These are phyloP conservation scores for Aradus depressus DNA, from an alignment of 2,888 invertebrate genomes.

Conservation along the genomic window DNA sequence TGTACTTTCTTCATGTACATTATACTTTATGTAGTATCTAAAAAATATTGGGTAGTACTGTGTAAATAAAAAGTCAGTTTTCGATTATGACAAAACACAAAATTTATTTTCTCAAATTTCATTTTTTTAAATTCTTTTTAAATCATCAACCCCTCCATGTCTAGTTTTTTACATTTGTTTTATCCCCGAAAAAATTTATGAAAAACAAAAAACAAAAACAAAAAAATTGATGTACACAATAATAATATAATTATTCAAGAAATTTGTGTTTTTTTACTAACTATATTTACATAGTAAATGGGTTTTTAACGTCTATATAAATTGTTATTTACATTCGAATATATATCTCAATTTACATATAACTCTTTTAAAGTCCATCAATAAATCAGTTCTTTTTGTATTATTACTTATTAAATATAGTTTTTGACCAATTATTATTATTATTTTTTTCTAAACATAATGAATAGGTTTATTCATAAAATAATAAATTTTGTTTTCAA, in stretches of 20 bases:
- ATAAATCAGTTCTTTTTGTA: slow-evolving; percentile 18
- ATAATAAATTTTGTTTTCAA: slow-evolving; percentile 1
- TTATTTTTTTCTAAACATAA: slow-evolving; percentile 8
- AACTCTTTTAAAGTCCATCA: slow-evolving; percentile 3
- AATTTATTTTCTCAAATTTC: too few relatives aligned
- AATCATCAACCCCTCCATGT: slow-evolving; percentile 28
- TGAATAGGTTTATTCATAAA: slow-evolving; percentile 5
- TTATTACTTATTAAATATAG: slow-evolving; percentile 14
- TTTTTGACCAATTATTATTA: slow-evolving; percentile 11
- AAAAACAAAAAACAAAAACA: slow-evolving; percentile 15
- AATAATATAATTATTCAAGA: slow-evolving; percentile 20
- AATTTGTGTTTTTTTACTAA: slow-evolving; percentile 17
- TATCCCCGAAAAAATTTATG: slow-evolving; percentile 21
- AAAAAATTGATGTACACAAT: slow-evolving; percentile 21
- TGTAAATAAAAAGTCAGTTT: slow-evolving; percentile 26
- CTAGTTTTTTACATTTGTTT: slow-evolving; percentile 27
- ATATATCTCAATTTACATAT: slow-evolving; percentile 11
- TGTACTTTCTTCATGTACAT: too few relatives aligned
- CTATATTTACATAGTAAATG: slow-evolving; percentile 22
- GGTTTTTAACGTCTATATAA: slow-evolving; percentile 20
- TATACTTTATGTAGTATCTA: too few relatives aligned
- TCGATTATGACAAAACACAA: slow-evolving; percentile 31
- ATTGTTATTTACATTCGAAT: slow-evolving; percentile 23
- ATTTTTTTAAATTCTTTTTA: too few relatives aligned
- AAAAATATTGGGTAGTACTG: slow-evolving; percentile 1